Conservation (phyloP, 2,797 vertebrate species). For the Lepilemur ruficaudatus region DNA sequence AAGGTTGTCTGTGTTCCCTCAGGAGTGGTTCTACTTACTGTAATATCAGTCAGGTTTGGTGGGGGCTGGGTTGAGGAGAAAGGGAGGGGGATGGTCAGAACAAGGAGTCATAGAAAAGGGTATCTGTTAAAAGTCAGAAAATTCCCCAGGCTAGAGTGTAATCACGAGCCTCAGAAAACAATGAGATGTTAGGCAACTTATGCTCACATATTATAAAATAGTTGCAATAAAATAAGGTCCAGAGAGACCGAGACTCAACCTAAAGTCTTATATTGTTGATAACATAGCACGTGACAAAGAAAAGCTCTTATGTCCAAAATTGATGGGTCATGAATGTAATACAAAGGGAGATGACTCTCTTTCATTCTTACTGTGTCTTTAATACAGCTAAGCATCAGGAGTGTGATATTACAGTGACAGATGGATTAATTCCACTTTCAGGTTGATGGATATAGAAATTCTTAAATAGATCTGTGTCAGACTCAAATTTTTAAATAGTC, state of each 20-base stretch:
- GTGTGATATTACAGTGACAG: background rate
- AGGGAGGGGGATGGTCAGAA: background rate
- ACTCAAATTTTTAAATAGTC: background rate
- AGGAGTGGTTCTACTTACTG: background rate
- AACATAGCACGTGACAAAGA: conserved; percentile 22
- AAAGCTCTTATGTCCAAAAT: conserved; percentile 10
- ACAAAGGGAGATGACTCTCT: conserved; percentile 7
- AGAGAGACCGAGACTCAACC: background rate
- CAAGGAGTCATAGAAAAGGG: background rate
- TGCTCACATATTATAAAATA: conserved; percentile 33
- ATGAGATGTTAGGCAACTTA: background rate
- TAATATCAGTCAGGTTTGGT: background rate
- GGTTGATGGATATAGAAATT: conserved; percentile 13
- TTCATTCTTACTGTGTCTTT: conserved; percentile 36
- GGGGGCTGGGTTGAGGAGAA: background rate
- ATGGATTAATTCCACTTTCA: background rate
- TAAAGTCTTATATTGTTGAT: background rate
- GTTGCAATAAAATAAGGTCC: conserved; percentile 52
- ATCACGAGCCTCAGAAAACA: conserved; percentile 20
- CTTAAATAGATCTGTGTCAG: background rate
- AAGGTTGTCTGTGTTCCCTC: conserved; percentile 57
- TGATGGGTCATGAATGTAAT: conserved; percentile 52
- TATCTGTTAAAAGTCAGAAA: conserved; percentile 50
- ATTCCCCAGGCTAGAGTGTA: background rate
- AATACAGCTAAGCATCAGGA: background rate